phyloP scores from a whole-genome alignment of 1,140 invertebrate genomes.

The Globodera ellingtonae region DNA sequence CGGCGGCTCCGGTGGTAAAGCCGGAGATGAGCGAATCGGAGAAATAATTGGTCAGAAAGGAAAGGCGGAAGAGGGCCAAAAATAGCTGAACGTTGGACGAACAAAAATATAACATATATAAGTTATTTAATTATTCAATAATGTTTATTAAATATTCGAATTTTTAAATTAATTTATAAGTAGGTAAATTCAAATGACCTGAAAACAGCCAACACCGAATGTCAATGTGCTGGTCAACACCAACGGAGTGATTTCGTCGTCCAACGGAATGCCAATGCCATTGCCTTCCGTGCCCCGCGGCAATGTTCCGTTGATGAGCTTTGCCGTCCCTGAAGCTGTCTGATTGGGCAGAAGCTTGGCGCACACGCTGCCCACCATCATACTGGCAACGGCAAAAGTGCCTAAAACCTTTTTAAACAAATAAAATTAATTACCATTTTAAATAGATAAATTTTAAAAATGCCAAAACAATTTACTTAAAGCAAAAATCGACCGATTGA shows the following conservation, averaged over 20 bases:
- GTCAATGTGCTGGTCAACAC: conserved; percentile 60
- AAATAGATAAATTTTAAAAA: neutral
- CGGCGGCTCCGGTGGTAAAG: conserved; percentile 64
- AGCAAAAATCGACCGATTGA: conserved; percentile 65
- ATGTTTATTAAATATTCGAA: conserved; percentile 13
- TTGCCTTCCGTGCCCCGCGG: neutral
- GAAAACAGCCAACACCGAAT: conserved; percentile 55
- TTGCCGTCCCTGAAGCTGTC: neutral
- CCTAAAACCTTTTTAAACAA: conserved; percentile 37
- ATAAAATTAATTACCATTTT: neutral
- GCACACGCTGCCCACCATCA: conserved; percentile 60
- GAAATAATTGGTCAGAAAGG: conserved; percentile 63
- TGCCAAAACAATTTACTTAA: neutral
- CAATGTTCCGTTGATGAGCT: neutral
- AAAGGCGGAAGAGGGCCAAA: conserved; percentile 57
- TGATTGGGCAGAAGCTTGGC: conserved; percentile 33
- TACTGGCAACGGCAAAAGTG: conserved; percentile 61
- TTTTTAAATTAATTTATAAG: neutral
- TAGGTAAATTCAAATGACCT: conserved; percentile 31
- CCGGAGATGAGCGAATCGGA: conserved; percentile 63
- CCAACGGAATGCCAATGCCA: conserved; percentile 24
- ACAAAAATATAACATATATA: neutral
- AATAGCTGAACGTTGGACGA: conserved; percentile 46
- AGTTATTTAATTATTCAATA: conserved; percentile 29
- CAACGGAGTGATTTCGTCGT: conserved; percentile 52